Base-by-base conservation (phyloP, 2,888 invertebrate species). In the Tetanocera ferruginea region DNA sequence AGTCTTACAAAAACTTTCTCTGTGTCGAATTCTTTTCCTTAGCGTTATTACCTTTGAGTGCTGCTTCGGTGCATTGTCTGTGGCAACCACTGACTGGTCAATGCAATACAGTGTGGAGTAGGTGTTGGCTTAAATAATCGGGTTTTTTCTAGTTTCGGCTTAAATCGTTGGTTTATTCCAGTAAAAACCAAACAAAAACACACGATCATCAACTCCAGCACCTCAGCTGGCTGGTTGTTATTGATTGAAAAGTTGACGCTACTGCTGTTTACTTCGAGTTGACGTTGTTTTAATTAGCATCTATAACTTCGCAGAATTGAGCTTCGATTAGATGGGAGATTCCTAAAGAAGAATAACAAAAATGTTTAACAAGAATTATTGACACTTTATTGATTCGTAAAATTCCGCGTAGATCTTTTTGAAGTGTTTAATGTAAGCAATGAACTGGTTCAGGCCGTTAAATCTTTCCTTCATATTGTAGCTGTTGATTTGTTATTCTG, bases 81-180 rank as follows among this genome's bases (percentile, higher is more conserved):
- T n/a, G n/a, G 23, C 60, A 11, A 25, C 9, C n/a, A 60, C 4
- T 14, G 5, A 60, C 4, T 14, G 5, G 23, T 60, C 28, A 60
- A 60, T 60, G 28, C 14, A 28, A 23, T 60, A 14, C 43, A 43
- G 43, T 60, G 9, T 60, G 14, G 14, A 57, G 8, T 5, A 23
- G 25, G 25, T 57, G 25, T 19, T 57, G 14, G 23, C 28, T 25
- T 11, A 60, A 14, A 60, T 28, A 25, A 14, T 60, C 60, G 1
- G 11, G 23, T 64, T 31, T 64, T 34, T 64, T n/a, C 34, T 31
- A 62, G 28, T 9, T 62, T 43, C 3, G 43, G 28, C 28, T 23
- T 62, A 62, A 14, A 62, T 62, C 60, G 43, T 43, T 62, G 34
- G 28, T n/a, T 64, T 31, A 34, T 34, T 34, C 64, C 64, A 64